Conservation (phyloP, 2,113 vertebrate genomes). For the Camelus dromedarius region DNA sequence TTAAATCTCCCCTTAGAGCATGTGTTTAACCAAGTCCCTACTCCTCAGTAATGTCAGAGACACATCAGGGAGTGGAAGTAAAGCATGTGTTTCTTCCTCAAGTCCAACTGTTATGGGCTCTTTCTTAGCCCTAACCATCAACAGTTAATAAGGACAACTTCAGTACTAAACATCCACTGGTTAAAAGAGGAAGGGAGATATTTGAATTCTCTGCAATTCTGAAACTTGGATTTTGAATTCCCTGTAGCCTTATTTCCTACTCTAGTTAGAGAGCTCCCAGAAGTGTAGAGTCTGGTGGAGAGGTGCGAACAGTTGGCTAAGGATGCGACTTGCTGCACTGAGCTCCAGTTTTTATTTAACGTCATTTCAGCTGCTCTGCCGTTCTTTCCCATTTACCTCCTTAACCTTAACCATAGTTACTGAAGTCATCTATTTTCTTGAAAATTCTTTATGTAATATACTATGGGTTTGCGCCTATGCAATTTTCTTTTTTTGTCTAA, state of each 20-base stretch:
- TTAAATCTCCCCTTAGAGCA: conserved; percentile 61
- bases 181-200: neutral
- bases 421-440: conserved; percentile 45
- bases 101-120: neutral
- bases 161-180: neutral
- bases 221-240: conserved; percentile 32
- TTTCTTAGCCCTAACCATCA: neutral
- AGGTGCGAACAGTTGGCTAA: conserved; percentile 53
- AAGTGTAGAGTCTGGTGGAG: neutral
- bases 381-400: conserved; percentile 55
- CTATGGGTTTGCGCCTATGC: conserved; percentile 2
- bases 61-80: neutral
- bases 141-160: conserved; percentile 1
- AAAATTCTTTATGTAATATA: conserved; percentile 55
- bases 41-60: conserved; percentile 18
- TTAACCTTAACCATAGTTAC: conserved; percentile 44
- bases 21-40: conserved; percentile 44
- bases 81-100: neutral
- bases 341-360: conserved; percentile 46
- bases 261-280: neutral
- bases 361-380: neutral
- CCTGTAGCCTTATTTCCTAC: conserved; percentile 1
- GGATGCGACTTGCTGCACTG: neutral
- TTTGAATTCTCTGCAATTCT: conserved; percentile 3
- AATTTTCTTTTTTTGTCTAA: conserved; percentile 69